Conservation (phyloP, 2,888 invertebrate genomes). For the Caenorhabditis wallacei region DNA sequence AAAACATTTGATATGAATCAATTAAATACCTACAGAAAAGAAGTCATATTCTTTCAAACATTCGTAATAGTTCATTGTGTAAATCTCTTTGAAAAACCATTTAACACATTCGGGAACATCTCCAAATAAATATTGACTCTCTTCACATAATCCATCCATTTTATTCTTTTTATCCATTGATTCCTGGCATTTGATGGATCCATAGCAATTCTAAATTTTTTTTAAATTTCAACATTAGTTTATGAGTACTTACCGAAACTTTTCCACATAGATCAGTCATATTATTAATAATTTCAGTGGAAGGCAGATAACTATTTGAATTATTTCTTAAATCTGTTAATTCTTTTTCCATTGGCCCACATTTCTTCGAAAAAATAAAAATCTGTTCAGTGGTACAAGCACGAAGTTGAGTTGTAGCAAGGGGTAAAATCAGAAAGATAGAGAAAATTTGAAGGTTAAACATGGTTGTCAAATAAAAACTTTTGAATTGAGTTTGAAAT, state of each 20-base stretch:
- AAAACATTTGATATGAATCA: too few relatives aligned
- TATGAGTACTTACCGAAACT: background rate
- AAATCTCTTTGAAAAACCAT: conserved; percentile 10
- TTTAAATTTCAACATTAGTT: background rate
- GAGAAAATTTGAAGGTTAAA: background rate
- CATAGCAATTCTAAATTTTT: conserved; percentile 13
- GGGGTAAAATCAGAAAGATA: background rate
- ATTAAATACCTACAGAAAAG: background rate
- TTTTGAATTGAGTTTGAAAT: too few relatives aligned
- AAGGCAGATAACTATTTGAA: background rate
- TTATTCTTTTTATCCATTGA: background rate
- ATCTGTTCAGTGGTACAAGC: background rate
- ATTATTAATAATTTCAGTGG: background rate
- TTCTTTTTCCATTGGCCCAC: background rate
- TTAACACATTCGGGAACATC: conserved; percentile 6
- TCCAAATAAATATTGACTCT: background rate
- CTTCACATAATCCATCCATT: background rate
- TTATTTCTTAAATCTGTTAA: background rate
- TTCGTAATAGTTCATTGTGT: background rate
- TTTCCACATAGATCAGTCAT: conserved; percentile 8
- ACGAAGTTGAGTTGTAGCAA: background rate
- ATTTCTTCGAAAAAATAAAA: background rate
- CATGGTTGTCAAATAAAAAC: background rate
- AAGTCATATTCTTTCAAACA: conserved; percentile 3
- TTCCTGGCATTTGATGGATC: background rate